Percentiles rank a stretch among this genome's conserved stretches.
Conservation (phyloP, 2,113 vertebrate genomes). For the Tupaia tana region DNA sequence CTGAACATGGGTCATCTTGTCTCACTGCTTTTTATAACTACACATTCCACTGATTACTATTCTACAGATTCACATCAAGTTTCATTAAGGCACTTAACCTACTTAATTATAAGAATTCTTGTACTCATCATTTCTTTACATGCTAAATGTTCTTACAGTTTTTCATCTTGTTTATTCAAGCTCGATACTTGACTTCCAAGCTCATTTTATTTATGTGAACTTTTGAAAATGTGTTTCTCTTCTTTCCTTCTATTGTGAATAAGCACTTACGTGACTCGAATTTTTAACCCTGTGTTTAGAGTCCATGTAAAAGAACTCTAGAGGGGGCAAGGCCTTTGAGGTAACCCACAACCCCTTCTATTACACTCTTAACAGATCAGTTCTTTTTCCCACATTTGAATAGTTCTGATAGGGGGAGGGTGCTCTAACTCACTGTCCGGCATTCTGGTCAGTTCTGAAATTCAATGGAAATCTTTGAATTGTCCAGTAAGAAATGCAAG, state of each 20-base stretch:
- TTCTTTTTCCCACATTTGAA: background rate
- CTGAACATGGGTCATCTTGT: constrained; percentile 29
- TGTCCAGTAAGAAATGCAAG: background rate
- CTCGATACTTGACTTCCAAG: constrained; percentile 30
- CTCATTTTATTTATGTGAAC: constrained; percentile 38
- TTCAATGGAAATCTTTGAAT: constrained; percentile 27
- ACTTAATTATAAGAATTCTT: constrained; percentile 57
- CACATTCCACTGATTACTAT: constrained; percentile 29
- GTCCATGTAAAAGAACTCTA: background rate
- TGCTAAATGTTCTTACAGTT: constrained; percentile 19
- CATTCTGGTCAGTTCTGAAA: background rate
- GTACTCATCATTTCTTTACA: constrained; percentile 57
- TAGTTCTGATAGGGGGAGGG: background rate
- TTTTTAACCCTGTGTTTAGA: background rate
- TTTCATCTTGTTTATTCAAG: constrained; percentile 53
- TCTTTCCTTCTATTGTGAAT: background rate
- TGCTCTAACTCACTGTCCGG: background rate
- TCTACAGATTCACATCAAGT: constrained; percentile 17
- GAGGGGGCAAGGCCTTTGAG: background rate
- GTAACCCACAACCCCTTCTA: background rate
- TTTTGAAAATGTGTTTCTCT: constrained; percentile 1
- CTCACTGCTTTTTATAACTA: constrained; percentile 50
- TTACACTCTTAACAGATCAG: background rate
- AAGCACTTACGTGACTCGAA: background rate
- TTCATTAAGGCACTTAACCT: constrained; percentile 53